These are phyloP conservation scores for Lucilia cuprina DNA, from an alignment of 1,140 invertebrate genomes.

Conservation along the genomic window DNA sequence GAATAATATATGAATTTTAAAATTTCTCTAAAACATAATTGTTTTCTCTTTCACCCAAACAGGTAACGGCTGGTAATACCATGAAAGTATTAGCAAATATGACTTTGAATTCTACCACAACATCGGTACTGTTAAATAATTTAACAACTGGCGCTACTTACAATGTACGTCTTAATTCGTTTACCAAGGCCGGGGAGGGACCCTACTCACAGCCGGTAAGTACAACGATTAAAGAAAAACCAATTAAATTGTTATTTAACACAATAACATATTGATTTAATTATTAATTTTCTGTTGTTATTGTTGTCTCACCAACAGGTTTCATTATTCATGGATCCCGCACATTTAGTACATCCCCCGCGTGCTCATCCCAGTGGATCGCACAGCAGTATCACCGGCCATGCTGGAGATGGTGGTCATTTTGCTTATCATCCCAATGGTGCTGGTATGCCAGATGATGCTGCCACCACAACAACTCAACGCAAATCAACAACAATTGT, in stretches of 20 bases:
- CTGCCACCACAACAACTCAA: slow-evolving; percentile 55
- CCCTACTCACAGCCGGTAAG: slow-evolving; percentile 71
- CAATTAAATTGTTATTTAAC: background rate
- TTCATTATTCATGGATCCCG: slow-evolving; percentile 69
- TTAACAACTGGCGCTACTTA: slow-evolving; percentile 75
- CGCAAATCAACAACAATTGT: slow-evolving; percentile 64
- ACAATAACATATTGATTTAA: background rate
- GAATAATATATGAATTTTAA: background rate
- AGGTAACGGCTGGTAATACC: slow-evolving; percentile 59
- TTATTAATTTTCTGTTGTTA: background rate
- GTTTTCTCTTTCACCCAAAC: background rate
- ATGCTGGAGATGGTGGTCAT: slow-evolving; percentile 46
- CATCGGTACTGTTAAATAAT: slow-evolving; percentile 75
- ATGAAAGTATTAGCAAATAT: slow-evolving; percentile 72
- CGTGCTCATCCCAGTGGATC: slow-evolving; percentile 65
- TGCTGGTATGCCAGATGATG: slow-evolving; percentile 45
- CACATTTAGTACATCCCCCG: slow-evolving; percentile 65
- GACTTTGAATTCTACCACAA: slow-evolving; percentile 76
- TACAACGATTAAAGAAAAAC: background rate
- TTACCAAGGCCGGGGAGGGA: slow-evolving; percentile 74
- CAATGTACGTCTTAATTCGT: slow-evolving; percentile 76
- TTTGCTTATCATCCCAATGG: slow-evolving; percentile 49
- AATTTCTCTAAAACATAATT: too few species aligned
- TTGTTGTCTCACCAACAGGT: slow-evolving; percentile 42
- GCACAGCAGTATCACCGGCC: slow-evolving; percentile 40